Base-by-base conservation (phyloP, 2,113 vertebrate genomes). In the Vombatus ursinus region DNA sequence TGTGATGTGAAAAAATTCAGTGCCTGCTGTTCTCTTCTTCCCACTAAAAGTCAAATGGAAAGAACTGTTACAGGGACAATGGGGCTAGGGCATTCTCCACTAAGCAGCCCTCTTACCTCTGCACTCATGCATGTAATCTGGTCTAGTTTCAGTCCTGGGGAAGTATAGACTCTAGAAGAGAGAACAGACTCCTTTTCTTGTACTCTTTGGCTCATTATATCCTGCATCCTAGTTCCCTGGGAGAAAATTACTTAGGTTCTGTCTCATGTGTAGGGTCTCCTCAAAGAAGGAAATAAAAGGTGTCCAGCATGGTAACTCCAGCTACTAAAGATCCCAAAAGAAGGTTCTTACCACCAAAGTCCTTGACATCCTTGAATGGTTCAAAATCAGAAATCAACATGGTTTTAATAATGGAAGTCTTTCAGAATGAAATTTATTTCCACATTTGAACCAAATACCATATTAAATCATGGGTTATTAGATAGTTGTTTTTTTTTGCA, bases 1-100 rank as follows among this genome's bases (percentile, higher is more conserved):
- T 50, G 92, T 91, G 91, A 68, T 16, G 16, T 48, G 52, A 91
- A 47, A 93, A 44, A 97, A 94, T 89, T 95, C 90, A 49, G 25
- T 50, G 12, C 48, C 57, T 51, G 91, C n/a, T 92, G 68, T 68
- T 92, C 61, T 68, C 61, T 61, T 61, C 93, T 94, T 96, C 44
- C 37, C 93, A 16, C 89, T 50, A 92, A 90, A 44, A 95, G 50
- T 93, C 47, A 16, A 84, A 77, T 77, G 37, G 4, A 77, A n/a
- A n/a, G 31, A 77, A 44, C 10, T 84, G 19, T 84, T 23, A 23
- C 19, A 84, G 19, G 19, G n/a, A 84, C 2, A 2, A 84, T 84
- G n/a, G 10, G 19, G 6, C 68, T 84, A 22, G n/a, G n/a, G 23
- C 37, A 84, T 44, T 84, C 68, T 84, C n/a, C 19, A 22, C n/a